These are phyloP conservation scores for Halcyon leucocephala DNA, from an alignment of 2,797 vertebrate genomes.

Conservation along the genomic window DNA sequence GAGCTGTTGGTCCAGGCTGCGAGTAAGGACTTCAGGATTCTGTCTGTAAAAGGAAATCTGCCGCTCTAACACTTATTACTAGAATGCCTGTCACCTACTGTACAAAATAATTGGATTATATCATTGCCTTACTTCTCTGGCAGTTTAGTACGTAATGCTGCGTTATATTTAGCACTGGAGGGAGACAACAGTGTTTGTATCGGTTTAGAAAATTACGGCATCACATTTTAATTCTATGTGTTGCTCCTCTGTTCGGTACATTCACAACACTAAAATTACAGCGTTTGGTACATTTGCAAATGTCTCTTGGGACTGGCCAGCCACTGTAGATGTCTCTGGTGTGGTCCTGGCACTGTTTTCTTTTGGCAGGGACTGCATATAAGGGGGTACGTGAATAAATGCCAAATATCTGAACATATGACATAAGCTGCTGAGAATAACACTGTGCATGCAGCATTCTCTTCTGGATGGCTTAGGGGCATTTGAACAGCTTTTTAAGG, in stretches of 20 bases:
- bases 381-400: neutral
- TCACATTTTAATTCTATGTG: neutral
- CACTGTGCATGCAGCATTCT: neutral
- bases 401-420: constrained; percentile 58
- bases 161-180: constrained; percentile 51
- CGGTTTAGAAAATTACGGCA: neutral
- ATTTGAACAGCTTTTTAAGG: constrained; percentile 64
- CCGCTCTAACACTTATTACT: neutral
- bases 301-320: neutral
- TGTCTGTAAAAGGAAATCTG: neutral
- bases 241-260: neutral
- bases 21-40: neutral
- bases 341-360: neutral
- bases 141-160: neutral
- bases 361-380: constrained; percentile 2
- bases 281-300: neutral
- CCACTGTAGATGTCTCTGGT: neutral
- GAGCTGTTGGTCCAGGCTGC: neutral
- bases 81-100: neutral
- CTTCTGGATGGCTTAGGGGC: neutral
- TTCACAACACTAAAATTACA: neutral
- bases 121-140: neutral
- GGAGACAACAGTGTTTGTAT: constrained; percentile 41
- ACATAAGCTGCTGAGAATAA: constrained; percentile 65
- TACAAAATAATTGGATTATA: neutral